These are phyloP conservation scores for Eutrigla gurnardus DNA, from an alignment of 2,797 vertebrate genomes.

Conservation along the genomic window DNA sequence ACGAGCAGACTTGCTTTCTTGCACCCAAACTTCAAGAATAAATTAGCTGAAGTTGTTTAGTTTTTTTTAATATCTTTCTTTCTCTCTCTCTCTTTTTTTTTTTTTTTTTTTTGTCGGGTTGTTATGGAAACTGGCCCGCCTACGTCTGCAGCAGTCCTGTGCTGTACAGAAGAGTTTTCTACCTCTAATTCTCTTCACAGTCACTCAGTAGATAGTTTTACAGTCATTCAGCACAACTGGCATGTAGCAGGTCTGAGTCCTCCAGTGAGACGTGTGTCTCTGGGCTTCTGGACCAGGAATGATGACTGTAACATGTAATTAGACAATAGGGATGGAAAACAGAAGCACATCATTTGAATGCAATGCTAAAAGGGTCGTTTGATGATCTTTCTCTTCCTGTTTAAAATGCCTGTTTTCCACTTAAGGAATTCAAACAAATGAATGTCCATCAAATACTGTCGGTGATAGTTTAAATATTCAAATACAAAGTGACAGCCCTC, in stretches of 20 bases:
- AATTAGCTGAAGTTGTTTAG: constrained; percentile 53
- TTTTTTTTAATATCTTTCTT: constrained; percentile 3
- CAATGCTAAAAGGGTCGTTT: too few relatives aligned
- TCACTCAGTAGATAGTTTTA: constrained; percentile 29
- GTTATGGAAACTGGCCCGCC: constrained; percentile 75
- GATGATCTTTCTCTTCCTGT: too few relatives aligned
- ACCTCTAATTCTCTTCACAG: constrained; percentile 37
- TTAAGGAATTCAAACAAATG: neutral
- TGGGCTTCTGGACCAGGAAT: neutral
- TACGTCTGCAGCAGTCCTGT: constrained; percentile 49
- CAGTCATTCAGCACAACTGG: constrained; percentile 18
- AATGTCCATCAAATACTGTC: too few relatives aligned
- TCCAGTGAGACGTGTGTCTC: constrained; percentile 17
- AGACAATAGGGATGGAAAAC: constrained; percentile 3
- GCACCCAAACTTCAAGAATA: constrained; percentile 60
- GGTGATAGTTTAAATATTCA: too few relatives aligned
- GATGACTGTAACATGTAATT: neutral
- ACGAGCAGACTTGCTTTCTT: constrained; percentile 33
- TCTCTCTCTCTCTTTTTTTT: neutral
- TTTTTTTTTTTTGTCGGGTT: constrained; percentile 55
- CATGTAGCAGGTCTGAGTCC: constrained; percentile 23
- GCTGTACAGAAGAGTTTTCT: constrained; percentile 42
- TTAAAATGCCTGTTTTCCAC: neutral
- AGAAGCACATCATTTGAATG: constrained; percentile 4
- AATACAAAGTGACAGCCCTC: too few relatives aligned